These are phyloP conservation scores for Acleris cristana DNA, from an alignment of 2,888 invertebrate genomes.

Conservation along the genomic window DNA sequence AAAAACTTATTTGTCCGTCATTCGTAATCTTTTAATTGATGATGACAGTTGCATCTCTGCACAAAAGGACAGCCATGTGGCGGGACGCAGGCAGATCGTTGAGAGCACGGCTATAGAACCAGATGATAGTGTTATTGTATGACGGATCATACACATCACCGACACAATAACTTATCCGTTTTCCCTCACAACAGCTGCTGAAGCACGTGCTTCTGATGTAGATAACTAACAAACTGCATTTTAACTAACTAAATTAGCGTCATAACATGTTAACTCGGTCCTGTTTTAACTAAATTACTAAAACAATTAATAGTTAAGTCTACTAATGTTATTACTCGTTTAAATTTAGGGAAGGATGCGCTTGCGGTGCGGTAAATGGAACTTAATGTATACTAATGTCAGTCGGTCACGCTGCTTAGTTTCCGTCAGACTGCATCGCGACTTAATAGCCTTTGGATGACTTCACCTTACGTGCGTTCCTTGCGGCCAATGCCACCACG, in stretches of 20 bases:
- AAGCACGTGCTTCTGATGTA: slow-evolving; percentile 49
- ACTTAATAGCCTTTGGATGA: slow-evolving; percentile 46
- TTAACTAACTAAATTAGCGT: slow-evolving; percentile 52
- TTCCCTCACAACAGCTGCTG: slow-evolving; percentile 66
- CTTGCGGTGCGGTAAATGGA: slow-evolving; percentile 53
- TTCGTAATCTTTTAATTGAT: slow-evolving; percentile 32
- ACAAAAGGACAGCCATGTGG: slow-evolving; percentile 44
- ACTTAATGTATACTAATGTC: slow-evolving; percentile 61
- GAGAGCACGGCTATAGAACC: slow-evolving; percentile 50
- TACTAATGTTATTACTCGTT: slow-evolving; percentile 58
- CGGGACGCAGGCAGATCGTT: slow-evolving; percentile 44
- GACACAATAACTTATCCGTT: slow-evolving; percentile 58
- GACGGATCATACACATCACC: slow-evolving; percentile 57
- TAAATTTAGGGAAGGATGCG: slow-evolving; percentile 54
- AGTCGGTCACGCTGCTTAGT: slow-evolving; percentile 55
- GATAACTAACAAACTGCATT: slow-evolving; percentile 31
- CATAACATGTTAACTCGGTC: slow-evolving; percentile 60
- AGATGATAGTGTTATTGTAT: slow-evolving; percentile 60
- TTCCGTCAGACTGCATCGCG: slow-evolving; percentile 47
- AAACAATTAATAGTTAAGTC: slow-evolving; percentile 58
- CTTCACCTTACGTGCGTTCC: slow-evolving; percentile 50
- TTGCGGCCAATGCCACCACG: slow-evolving; percentile 48
- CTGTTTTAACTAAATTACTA: slow-evolving; percentile 65
- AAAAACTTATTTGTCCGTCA: slow-evolving; percentile 9
- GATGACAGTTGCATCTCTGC: slow-evolving; percentile 39